These are phyloP conservation scores for Ophioninae sp. DNA, from an alignment of 2,888 invertebrate genomes.

Conservation along the genomic window DNA sequence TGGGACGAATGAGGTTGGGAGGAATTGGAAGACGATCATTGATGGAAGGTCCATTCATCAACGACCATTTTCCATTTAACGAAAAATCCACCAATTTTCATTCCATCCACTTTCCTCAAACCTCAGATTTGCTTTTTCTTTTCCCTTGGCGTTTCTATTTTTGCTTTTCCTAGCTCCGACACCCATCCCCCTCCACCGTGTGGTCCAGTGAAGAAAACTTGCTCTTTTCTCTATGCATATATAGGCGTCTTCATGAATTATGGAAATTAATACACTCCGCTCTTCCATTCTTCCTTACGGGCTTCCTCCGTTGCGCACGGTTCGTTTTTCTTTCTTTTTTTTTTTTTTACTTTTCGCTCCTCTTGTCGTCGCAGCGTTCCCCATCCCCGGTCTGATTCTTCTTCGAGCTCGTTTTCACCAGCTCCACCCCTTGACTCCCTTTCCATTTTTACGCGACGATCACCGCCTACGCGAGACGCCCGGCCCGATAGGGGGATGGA, in stretches of 20 bases:
- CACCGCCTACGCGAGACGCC: conserved; percentile 27
- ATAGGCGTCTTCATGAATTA: conserved; percentile 64
- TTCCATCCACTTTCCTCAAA: conserved; percentile 35
- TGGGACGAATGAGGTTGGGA: background rate
- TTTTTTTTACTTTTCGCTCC: conserved; percentile 12
- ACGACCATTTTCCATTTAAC: background rate
- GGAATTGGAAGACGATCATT: background rate
- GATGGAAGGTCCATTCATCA: background rate
- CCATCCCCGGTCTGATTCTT: conserved; percentile 63
- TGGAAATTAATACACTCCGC: conserved; percentile 70
- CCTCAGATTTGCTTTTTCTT: conserved; percentile 46
- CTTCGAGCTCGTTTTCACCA: conserved; percentile 64
- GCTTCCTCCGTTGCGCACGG: conserved; percentile 32
- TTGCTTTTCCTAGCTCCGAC: conserved; percentile 40
- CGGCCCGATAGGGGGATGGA: conserved; percentile 5
- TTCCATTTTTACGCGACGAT: conserved; percentile 40
- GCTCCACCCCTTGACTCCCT: conserved; percentile 46
- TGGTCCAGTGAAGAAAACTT: conserved; percentile 43
- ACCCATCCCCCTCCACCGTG: conserved; percentile 37
- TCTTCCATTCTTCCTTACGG: conserved; percentile 57
- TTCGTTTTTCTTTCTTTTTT: conserved; percentile 36
- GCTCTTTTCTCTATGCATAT: conserved; percentile 52
- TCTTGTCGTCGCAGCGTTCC: conserved; percentile 55
- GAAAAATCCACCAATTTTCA: conserved; percentile 38
- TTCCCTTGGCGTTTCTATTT: conserved; percentile 37